Evolutionary conservation across 2,113 vertebrate genomes (phyloP).

Genomic region (Cranoglanis bouderius): DNA sequence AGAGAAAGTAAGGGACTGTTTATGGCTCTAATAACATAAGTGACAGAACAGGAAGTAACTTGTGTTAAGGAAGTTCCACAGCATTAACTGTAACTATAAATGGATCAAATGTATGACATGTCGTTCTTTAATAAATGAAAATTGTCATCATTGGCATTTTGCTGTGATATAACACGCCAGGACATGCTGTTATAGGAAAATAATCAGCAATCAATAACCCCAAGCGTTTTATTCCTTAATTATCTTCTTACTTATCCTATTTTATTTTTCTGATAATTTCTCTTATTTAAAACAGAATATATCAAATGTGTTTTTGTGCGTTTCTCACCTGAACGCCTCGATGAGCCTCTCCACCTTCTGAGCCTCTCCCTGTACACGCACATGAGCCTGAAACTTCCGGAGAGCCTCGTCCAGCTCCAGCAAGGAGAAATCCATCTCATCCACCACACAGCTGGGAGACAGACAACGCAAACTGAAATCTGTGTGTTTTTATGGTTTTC

Average conservation of each 20-base stretch:
- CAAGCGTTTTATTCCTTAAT: neutral
- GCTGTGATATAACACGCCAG: neutral
- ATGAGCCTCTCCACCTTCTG: slow-evolving; percentile 99
- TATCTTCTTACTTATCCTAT: neutral
- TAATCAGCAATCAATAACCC: no score
- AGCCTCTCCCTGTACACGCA: slow-evolving; percentile 94
- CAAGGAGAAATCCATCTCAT: slow-evolving; percentile 97
- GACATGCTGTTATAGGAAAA: neutral
- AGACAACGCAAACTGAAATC: neutral
- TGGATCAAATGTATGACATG: neutral
- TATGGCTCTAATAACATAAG: neutral
- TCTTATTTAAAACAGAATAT: neutral
- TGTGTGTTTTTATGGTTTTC: neutral
- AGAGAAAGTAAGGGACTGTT: neutral
- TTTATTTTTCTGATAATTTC: neutral
- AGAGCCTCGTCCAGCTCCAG: slow-evolving; percentile 98
- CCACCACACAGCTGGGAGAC: slow-evolving; percentile 88
- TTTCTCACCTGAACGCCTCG: slow-evolving; percentile 94
- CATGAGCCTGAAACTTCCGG: slow-evolving; percentile 97
- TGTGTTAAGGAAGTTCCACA: neutral
- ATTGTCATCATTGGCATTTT: neutral
- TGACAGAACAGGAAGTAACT: neutral
- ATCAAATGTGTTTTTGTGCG: neutral
- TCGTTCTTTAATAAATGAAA: neutral
- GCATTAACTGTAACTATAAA: neutral